phyloP scores from a whole-genome alignment of 1,140 invertebrate species.

The Batillaria attramentaria region DNA sequence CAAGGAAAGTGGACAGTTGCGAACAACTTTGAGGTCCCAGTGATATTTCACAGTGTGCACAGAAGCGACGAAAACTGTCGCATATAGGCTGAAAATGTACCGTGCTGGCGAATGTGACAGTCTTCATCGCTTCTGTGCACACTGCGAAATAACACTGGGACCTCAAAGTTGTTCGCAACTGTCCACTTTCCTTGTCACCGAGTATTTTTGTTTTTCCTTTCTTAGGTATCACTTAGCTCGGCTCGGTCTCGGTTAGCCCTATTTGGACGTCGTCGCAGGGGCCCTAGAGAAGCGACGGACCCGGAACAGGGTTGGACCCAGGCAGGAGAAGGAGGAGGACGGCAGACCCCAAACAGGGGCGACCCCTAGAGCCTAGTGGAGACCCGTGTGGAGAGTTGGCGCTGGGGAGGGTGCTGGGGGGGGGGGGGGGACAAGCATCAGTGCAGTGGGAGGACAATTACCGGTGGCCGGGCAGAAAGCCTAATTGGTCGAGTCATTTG shows the following conservation, averaged over 20 bases:
- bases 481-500: constrained; percentile 27
- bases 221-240: neutral
- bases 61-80: too few species aligned
- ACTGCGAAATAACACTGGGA: too few species aligned
- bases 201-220: too few species aligned
- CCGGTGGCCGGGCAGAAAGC: neutral
- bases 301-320: neutral
- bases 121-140: too few species aligned
- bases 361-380: neutral
- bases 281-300: neutral
- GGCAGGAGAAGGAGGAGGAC: neutral
- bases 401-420: neutral
- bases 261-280: neutral
- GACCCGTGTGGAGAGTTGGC: neutral
- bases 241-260: neutral
- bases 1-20: neutral
- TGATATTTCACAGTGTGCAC: neutral
- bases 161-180: too few species aligned
- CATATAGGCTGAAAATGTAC: too few species aligned
- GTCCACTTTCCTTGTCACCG: too few species aligned
- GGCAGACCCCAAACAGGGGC: neutral
- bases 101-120: too few species aligned
- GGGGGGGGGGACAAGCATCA: neutral
- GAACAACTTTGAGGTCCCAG: neutral
- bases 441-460: neutral